Percentiles rank a stretch among this genome's conserved stretches.
Conservation (phyloP, 1,140 invertebrate genomes). For the Cydia pomonella region DNA sequence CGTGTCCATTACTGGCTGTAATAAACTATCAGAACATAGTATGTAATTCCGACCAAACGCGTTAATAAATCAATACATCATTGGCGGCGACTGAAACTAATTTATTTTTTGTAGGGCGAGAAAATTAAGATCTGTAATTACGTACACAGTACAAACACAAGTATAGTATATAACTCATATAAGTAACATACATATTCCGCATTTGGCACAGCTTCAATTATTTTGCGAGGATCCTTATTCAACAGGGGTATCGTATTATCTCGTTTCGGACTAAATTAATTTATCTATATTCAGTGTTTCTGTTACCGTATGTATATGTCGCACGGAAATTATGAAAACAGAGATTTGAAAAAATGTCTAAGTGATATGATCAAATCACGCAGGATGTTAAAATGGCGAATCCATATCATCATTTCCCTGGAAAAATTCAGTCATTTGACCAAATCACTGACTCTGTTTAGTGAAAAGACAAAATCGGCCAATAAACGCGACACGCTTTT, state of each 20-base stretch:
- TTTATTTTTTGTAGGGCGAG: constrained; percentile 22
- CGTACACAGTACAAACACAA: neutral
- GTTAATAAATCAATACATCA: constrained; percentile 9
- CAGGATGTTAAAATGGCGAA: too few species aligned
- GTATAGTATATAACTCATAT: neutral
- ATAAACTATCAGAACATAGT: neutral
- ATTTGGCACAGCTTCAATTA: constrained; percentile 4
- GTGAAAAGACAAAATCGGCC: too few species aligned
- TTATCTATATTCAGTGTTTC: neutral
- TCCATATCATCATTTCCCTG: too few species aligned
- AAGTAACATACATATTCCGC: constrained; percentile 4
- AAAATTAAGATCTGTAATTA: constrained; percentile 22
- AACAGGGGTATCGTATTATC: neutral
- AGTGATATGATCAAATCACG: too few species aligned
- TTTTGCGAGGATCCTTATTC: neutral
- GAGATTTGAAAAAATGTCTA: too few species aligned
- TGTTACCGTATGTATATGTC: too few species aligned
- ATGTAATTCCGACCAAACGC: neutral
- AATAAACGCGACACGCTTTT: too few species aligned
- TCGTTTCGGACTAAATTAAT: neutral
- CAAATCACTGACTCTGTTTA: too few species aligned
- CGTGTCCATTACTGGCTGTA: too few species aligned
- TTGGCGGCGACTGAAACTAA: constrained; percentile 7
- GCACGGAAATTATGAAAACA: too few species aligned
- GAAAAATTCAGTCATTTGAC: too few species aligned